Evolutionary conservation across 2,888 invertebrate species (phyloP).

Genomic region (Limnephilus marmoratus): DNA sequence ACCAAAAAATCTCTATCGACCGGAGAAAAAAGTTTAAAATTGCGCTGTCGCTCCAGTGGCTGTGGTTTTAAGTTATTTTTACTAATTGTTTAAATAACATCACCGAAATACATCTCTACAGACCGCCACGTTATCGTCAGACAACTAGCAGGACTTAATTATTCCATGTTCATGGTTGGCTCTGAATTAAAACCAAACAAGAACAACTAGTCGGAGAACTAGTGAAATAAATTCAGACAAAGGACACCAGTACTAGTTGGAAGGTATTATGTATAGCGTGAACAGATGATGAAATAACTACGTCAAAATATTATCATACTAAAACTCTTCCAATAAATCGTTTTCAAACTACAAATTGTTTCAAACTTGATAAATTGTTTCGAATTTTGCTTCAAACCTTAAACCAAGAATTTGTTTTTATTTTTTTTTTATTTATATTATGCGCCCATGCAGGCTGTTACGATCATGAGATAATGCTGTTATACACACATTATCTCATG

Average conservation of each 20-base stretch:
- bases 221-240: background rate
- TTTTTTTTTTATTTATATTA: too few species aligned
- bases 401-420: too few species aligned
- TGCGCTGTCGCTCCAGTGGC: too few species aligned
- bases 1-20: too few species aligned
- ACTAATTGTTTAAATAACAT: background rate
- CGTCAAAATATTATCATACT: background rate
- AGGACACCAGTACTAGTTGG: background rate
- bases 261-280: background rate
- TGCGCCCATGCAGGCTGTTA: too few species aligned
- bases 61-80: too few species aligned
- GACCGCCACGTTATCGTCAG: background rate
- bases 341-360: background rate
- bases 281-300: background rate
- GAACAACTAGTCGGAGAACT: background rate
- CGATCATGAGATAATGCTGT: too few species aligned
- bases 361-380: too few species aligned
- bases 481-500: too few species aligned
- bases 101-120: background rate
- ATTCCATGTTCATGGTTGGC: background rate
- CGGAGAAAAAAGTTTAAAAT: too few species aligned
- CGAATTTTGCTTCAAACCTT: too few species aligned
- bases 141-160: background rate
- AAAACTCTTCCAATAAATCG: background rate
- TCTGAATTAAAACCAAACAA: background rate